A percentile compares a stretch with the other conserved stretches of the same genome.
Evolutionary conservation across 2,113 vertebrate genomes (phyloP).

Genomic region (Hyaena hyaena): DNA sequence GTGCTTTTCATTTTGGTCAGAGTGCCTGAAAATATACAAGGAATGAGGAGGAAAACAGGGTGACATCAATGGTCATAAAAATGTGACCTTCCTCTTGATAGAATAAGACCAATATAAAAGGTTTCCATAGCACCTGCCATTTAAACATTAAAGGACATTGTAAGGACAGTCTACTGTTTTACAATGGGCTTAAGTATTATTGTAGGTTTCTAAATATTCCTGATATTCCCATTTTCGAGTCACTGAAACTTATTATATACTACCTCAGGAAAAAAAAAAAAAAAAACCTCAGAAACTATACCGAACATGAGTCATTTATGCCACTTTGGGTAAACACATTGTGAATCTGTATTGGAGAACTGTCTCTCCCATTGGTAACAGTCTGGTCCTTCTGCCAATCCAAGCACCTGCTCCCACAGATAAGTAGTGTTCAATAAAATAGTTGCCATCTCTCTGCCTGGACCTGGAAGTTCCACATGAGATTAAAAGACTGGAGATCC

Average conservation of each 20-base stretch:
- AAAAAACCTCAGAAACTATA: background rate
- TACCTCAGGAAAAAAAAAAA: background rate
- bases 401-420: background rate
- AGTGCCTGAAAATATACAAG: constrained; percentile 77
- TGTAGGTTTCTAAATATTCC: constrained; percentile 73
- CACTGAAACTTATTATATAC: background rate
- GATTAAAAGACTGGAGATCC: background rate
- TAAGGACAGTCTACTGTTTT: constrained; percentile 81
- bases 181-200: constrained; percentile 73
- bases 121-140: constrained; percentile 82
- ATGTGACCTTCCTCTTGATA: constrained; percentile 84
- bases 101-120: constrained; percentile 87
- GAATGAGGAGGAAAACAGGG: constrained; percentile 83
- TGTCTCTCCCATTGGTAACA: background rate
- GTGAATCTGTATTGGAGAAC: background rate
- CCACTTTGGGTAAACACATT: background rate
- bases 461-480: background rate
- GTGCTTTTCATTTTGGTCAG: constrained; percentile 79
- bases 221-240: constrained; percentile 45
- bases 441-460: background rate
- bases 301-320: background rate
- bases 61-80: constrained; percentile 88
- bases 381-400: background rate
- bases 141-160: constrained; percentile 82
- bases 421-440: background rate